Conservation (phyloP, 2,113 vertebrate species). For the Dissostichus mawsoni region DNA sequence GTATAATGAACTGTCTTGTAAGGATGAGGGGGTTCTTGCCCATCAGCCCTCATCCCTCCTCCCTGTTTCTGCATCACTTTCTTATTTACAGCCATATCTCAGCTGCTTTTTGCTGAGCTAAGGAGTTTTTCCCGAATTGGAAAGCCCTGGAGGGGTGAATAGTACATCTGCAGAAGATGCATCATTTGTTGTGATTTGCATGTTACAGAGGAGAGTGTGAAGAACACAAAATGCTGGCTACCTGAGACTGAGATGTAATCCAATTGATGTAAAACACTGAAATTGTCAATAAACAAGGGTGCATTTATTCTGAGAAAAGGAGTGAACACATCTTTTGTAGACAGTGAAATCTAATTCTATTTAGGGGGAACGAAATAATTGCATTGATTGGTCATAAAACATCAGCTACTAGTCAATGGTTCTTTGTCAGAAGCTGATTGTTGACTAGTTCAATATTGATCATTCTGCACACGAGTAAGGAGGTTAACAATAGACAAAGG, state of each 20-base stretch:
- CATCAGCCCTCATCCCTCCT: conserved; percentile 57
- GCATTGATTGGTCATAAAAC: conserved; percentile 19
- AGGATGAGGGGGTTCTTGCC: conserved; percentile 54
- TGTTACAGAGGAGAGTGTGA: conserved; percentile 32
- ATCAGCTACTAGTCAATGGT: conserved; percentile 27
- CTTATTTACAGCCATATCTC: conserved; percentile 76
- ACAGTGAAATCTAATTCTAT: conserved; percentile 9
- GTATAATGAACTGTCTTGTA: conserved; percentile 78
- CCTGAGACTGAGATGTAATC: not conserved
- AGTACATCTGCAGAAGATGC: conserved; percentile 61
- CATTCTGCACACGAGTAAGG: conserved; percentile 30
- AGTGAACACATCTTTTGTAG: not conserved
- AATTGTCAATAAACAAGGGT: too few relatives aligned
- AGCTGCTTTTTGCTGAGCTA: conserved; percentile 74
- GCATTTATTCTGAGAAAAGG: not conserved
- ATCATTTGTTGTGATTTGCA: conserved; percentile 67
- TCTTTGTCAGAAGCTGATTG: conserved; percentile 44
- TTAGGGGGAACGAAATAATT: not conserved
- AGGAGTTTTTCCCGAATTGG: conserved; percentile 55
- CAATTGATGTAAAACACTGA: not conserved
- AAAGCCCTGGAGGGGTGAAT: conserved; percentile 67
- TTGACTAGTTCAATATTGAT: conserved; percentile 54
- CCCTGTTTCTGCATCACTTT: conserved; percentile 70
- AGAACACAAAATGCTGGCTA: conserved; percentile 21
- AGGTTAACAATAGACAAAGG: conserved; percentile 22